Percentiles rank a stretch among this genome's conserved stretches.
Conservation (phyloP, 2,888 invertebrate species). For the Stenurella melanura region DNA sequence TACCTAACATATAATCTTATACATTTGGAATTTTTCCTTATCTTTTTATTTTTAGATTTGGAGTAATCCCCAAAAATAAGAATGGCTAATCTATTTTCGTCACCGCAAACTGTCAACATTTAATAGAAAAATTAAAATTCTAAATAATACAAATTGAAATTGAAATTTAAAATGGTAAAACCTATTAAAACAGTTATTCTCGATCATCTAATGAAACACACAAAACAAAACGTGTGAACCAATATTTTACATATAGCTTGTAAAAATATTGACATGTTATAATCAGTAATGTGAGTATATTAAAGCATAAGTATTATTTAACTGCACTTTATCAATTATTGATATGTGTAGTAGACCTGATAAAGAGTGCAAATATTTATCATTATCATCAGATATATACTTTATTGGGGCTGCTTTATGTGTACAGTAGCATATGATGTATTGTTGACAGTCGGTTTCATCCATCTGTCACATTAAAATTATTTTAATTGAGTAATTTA, state of each 20-base stretch:
- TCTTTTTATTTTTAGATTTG: not conserved
- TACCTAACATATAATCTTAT: not conserved
- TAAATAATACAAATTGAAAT: too few relatives aligned
- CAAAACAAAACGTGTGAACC: constrained; percentile 32
- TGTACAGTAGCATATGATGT: constrained; percentile 72
- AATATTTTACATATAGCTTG: constrained; percentile 26
- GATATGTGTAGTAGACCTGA: constrained; percentile 63
- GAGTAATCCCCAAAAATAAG: not conserved
- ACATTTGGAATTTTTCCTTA: not conserved
- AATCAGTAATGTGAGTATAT: constrained; percentile 66
- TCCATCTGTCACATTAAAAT: constrained; percentile 72
- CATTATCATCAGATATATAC: constrained; percentile 27
- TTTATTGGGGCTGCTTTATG: constrained; percentile 61
- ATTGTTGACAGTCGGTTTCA: constrained; percentile 68
- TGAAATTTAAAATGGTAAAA: not conserved
- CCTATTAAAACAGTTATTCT: not conserved
- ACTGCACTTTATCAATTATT: constrained; percentile 70
- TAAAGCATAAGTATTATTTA: constrained; percentile 71
- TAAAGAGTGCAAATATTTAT: constrained; percentile 35
- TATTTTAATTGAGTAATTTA: constrained; percentile 70
- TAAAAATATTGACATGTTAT: constrained; percentile 60
- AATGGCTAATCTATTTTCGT: not conserved
- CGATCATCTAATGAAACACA: not conserved
- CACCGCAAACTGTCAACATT: not conserved
- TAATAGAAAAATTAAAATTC: too few relatives aligned